A percentile compares a stretch with the other conserved stretches of the same genome.
Evolutionary conservation across 35 echinoderm and acorn worm genomes (phyloP).

Genomic region (Stichopus chloronotus): DNA sequence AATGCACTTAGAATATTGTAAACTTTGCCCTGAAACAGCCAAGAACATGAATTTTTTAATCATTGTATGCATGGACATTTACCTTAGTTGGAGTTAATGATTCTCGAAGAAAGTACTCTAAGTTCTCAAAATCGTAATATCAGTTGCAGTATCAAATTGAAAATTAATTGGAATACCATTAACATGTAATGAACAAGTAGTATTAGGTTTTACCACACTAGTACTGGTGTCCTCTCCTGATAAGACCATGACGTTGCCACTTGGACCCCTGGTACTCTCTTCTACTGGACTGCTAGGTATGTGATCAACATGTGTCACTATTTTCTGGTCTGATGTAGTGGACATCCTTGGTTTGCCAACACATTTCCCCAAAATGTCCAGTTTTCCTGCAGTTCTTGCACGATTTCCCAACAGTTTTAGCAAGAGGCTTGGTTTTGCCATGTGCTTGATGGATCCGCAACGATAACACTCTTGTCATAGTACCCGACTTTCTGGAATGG

Average conservation of each 20-base stretch:
- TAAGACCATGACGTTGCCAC: background rate
- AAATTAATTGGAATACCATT: background rate
- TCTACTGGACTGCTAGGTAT: background rate
- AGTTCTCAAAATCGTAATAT: conserved; percentile 1
- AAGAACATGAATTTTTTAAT: background rate
- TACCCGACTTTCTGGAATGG: no score
- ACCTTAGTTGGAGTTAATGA: background rate
- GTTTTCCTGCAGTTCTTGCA: no score
- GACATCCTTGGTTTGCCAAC: no score
- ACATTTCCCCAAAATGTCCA: no score
- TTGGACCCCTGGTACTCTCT: background rate
- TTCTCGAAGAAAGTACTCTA: background rate
- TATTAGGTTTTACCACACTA: background rate
- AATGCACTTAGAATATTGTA: no score
- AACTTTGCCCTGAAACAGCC: background rate
- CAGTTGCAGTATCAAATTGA: conserved; percentile 3
- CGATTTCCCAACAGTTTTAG: no score
- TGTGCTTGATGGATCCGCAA: conserved; percentile 5
- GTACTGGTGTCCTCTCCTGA: background rate
- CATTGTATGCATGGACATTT: background rate
- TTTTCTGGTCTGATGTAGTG: no score
- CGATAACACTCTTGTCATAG: conserved; percentile 13
- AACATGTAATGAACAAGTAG: background rate
- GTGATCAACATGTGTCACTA: no score
- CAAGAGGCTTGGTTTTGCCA: background rate